Percentiles rank a stretch among this genome's conserved stretches.
Evolutionary conservation across 2,113 vertebrate species (phyloP).

Genomic region (Nanger granti): DNA sequence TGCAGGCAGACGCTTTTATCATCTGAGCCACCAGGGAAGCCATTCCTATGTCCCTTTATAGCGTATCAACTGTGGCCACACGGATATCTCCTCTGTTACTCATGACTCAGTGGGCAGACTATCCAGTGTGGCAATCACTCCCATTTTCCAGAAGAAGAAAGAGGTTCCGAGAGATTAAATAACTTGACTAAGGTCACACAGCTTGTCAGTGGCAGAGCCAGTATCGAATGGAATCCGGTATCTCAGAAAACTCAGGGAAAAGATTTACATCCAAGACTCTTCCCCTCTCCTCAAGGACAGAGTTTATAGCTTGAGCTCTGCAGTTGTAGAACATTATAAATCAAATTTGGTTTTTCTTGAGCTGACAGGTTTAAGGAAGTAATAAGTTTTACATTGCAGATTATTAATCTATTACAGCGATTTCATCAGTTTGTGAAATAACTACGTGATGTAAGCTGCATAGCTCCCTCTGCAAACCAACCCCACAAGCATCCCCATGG

Average conservation of each 20-base stretch:
- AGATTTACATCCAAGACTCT: not conserved
- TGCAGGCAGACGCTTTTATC: not conserved
- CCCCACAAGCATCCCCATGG: not conserved
- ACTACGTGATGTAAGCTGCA: slow-evolving; percentile 44
- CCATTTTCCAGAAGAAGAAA: not conserved
- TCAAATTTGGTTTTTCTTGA: slow-evolving; percentile 46
- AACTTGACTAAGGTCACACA: not conserved
- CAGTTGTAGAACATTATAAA: slow-evolving; percentile 30
- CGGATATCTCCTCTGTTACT: not conserved
- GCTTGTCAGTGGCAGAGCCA: not conserved
- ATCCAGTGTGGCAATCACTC: too few relatives aligned
- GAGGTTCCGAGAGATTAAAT: not conserved
- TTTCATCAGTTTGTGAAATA: slow-evolving; percentile 67
- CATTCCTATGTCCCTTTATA: not conserved
- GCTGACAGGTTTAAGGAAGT: slow-evolving; percentile 43
- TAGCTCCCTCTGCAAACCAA: slow-evolving; percentile 23
- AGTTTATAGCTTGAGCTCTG: not conserved
- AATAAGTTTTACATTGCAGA: slow-evolving; percentile 54
- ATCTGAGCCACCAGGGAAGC: not conserved
- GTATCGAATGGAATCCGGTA: not conserved
- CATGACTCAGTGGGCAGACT: not conserved
- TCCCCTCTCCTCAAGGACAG: not conserved
- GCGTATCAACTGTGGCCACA: too few relatives aligned
- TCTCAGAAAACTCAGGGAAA: not conserved
- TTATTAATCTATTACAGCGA: slow-evolving; percentile 57